Evolutionary conservation across 35 echinoderm and acorn worm species (phyloP).

Genomic region (Ptychodera flava): DNA sequence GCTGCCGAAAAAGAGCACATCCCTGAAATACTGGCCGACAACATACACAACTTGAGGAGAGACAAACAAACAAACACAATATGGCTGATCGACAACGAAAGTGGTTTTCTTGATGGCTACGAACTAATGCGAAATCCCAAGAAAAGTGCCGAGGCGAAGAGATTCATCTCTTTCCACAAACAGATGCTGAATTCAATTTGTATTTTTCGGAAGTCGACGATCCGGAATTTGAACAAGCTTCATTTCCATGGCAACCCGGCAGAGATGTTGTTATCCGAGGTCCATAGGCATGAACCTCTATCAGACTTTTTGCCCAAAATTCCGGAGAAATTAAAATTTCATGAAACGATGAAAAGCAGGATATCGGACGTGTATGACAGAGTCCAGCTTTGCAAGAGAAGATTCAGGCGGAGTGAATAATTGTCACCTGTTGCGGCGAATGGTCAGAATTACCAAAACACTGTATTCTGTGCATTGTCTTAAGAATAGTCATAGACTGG

Average conservation of each 20-base stretch:
- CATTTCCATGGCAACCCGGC: not conserved
- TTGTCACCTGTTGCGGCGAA: not conserved
- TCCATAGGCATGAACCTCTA: not conserved
- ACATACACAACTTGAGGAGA: not conserved
- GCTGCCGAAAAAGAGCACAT: not conserved
- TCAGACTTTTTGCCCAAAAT: not conserved
- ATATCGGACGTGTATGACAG: not conserved
- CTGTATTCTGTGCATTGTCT: not conserved
- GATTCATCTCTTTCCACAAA: not conserved
- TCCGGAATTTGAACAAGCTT: not conserved
- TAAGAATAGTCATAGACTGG: not conserved
- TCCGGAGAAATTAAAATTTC: not conserved
- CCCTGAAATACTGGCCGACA: not conserved
- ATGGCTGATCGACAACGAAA: not conserved
- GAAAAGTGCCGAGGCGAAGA: not conserved
- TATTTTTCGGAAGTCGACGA: not conserved
- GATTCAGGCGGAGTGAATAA: not conserved
- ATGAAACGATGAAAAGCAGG: not conserved
- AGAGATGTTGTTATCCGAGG: not conserved
- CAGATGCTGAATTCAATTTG: not conserved
- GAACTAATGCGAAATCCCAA: not conserved
- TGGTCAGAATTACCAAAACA: not conserved
- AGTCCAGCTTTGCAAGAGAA: not conserved
- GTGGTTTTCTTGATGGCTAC: not conserved
- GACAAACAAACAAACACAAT: not conserved